Evolutionary conservation across 2,888 invertebrate species (phyloP).

Genomic region (Lithosia quadra): DNA sequence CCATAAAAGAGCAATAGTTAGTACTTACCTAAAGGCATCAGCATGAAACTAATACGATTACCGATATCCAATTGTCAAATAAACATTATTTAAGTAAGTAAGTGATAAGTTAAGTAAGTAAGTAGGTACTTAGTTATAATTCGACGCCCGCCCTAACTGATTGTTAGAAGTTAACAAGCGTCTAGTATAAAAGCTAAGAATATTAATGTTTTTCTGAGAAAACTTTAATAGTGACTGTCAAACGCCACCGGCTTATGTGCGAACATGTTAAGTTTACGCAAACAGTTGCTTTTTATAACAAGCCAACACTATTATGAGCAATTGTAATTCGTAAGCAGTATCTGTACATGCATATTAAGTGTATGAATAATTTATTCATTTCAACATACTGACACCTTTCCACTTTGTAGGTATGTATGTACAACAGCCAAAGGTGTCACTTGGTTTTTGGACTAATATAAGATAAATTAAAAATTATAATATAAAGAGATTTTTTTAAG

Average conservation of each 20-base stretch:
- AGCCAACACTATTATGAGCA: background rate
- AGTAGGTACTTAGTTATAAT: slow-evolving; percentile 8
- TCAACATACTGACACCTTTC: background rate
- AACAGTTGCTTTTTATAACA: slow-evolving; percentile 10
- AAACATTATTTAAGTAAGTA: too few species aligned
- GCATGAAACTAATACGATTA: too few species aligned
- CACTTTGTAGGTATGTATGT: background rate
- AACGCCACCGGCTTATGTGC: slow-evolving; percentile 25
- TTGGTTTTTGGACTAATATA: too few species aligned
- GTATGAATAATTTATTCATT: slow-evolving; percentile 14
- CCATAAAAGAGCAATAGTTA: too few species aligned
- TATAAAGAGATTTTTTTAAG: too few species aligned
- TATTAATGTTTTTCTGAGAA: slow-evolving; percentile 47
- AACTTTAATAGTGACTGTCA: slow-evolving; percentile 21
- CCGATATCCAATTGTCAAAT: too few species aligned
- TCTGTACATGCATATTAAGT: slow-evolving; percentile 9
- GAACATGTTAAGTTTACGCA: slow-evolving; percentile 15
- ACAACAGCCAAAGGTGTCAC: too few species aligned
- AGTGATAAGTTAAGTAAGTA: background rate
- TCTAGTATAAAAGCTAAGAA: slow-evolving; percentile 35
- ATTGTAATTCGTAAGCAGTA: slow-evolving; percentile 7
- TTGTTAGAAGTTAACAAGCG: slow-evolving; percentile 43
- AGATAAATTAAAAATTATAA: too few species aligned
- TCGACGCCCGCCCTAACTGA: slow-evolving; percentile 26
- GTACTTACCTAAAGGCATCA: too few species aligned